A percentile compares a stretch with the other conserved stretches of the same genome.
Conservation (phyloP, 64 coral and sea anemone species). For the Acropora yongei region DNA sequence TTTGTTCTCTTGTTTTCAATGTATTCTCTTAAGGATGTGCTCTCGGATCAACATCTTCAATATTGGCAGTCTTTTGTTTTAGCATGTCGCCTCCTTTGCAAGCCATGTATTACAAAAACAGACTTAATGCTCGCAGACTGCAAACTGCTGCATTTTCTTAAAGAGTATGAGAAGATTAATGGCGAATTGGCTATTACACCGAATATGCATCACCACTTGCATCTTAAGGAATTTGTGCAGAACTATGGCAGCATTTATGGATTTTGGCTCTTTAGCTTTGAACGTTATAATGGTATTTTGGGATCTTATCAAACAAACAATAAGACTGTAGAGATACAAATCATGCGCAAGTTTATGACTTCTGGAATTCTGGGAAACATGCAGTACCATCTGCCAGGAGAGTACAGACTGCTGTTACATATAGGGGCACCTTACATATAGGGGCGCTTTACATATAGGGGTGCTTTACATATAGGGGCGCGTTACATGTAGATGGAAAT, state of each 20-base stretch:
- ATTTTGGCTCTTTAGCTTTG: background rate
- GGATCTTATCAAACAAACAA: background rate
- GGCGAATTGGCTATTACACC: constrained; percentile 35
- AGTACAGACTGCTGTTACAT: no score
- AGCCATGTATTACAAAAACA: constrained; percentile 58
- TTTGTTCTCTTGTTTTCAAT: constrained; percentile 49
- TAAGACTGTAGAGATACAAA: background rate
- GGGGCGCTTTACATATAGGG: no score
- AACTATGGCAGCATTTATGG: background rate
- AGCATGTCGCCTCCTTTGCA: constrained; percentile 27
- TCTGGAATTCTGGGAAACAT: background rate
- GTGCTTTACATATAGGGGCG: no score
- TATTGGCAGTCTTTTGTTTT: constrained; percentile 5
- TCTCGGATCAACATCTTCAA: constrained; percentile 32
- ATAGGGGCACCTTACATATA: no score
- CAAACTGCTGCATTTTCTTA: background rate
- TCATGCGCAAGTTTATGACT: background rate
- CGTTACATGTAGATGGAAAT: no score
- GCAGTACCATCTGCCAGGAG: background rate
- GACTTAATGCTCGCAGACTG: constrained; percentile 46
- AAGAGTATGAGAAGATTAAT: constrained; percentile 40
- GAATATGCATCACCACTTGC: constrained; percentile 53
- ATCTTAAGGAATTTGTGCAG: background rate
- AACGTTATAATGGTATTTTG: background rate
- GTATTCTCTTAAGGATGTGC: constrained; percentile 48